phyloP scores from a whole-genome alignment of 2,797 vertebrate species.

The Pelobates cultripes region DNA sequence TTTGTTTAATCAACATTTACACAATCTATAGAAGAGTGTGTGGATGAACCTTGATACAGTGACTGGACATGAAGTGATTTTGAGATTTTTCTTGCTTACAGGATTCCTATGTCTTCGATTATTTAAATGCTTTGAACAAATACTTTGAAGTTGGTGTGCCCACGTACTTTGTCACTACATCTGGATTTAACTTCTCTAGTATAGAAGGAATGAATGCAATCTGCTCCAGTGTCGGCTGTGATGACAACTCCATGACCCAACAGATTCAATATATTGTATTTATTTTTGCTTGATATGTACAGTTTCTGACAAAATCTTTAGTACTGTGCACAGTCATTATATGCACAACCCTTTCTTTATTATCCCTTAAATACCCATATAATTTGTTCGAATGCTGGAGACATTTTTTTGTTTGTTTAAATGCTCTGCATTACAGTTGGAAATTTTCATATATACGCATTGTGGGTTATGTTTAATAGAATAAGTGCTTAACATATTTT shows the following conservation, averaged over 20 bases:
- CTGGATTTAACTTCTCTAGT: conserved; percentile 81
- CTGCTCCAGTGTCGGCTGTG: conserved; percentile 89
- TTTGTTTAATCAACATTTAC: no score
- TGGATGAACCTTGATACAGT: neutral
- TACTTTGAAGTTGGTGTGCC: conserved; percentile 92
- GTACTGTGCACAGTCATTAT: no score
- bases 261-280: conserved; percentile 77
- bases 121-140: conserved; percentile 81
- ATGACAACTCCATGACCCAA: conserved; percentile 82
- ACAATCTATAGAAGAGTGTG: neutral
- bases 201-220: conserved; percentile 75
- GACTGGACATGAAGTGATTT: neutral
- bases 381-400: no score
- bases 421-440: no score
- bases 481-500: no score
- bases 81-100: conserved; percentile 58
- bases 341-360: no score
- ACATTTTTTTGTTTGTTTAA: no score
- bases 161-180: conserved; percentile 88
- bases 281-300: no score
- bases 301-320: no score
- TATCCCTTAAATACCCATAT: no score
- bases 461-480: no score
- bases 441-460: no score
- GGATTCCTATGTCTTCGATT: conserved; percentile 89